A percentile compares a stretch with the other conserved stretches of the same genome.
These are phyloP conservation scores for Mesembrinibis cayennensis DNA, from an alignment of 2,113 vertebrate genomes.

Conservation along the genomic window DNA sequence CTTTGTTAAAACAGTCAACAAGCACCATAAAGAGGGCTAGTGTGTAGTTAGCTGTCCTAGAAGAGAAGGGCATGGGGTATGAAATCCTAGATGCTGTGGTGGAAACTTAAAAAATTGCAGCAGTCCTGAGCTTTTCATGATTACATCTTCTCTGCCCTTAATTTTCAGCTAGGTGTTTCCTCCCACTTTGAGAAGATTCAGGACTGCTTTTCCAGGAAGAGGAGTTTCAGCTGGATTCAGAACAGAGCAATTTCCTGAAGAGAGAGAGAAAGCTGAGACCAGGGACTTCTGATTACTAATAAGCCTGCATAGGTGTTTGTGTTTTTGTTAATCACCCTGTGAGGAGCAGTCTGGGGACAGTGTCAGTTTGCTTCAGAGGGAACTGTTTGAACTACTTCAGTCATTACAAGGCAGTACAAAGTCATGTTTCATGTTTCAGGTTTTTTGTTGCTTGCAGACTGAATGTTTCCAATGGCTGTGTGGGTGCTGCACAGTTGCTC, in stretches of 20 bases:
- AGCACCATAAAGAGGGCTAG: not conserved
- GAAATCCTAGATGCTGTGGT: not conserved
- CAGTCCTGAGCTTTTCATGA: not conserved
- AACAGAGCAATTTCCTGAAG: not conserved
- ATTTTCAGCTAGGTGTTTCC: not conserved
- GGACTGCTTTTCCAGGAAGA: not conserved
- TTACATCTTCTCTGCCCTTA: not conserved
- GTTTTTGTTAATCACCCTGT: not conserved
- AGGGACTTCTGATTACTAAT: not conserved
- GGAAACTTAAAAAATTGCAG: not conserved
- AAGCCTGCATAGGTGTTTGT: not conserved
- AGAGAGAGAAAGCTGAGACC: not conserved
- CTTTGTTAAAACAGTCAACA: not conserved
- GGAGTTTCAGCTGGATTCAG: not conserved
- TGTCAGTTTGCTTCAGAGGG: not conserved
- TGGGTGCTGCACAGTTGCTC: not conserved
- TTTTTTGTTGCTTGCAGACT: not conserved
- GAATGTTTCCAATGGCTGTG: not conserved
- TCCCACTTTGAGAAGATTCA: not conserved
- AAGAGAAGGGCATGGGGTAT: not conserved
- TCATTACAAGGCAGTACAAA: not conserved
- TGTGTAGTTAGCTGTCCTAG: not conserved
- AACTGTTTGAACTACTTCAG: not conserved
- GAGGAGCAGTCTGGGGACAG: not conserved
- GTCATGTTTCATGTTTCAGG: not conserved